Conservation (phyloP, 1,140 invertebrate genomes). For the Drosophila triauraria region DNA sequence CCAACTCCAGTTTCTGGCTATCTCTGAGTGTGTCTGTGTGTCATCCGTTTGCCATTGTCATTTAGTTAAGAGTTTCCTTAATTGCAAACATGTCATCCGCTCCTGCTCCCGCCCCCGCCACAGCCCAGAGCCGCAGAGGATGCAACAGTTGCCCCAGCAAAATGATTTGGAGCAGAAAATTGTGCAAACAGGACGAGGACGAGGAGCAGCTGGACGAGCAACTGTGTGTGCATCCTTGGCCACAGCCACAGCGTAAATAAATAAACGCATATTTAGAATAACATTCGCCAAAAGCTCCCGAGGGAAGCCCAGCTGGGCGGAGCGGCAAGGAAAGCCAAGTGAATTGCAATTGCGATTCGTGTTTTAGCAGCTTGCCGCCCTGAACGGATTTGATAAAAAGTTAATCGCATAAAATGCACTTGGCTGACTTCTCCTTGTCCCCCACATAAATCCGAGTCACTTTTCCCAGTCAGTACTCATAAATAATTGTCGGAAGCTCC, state of each 20-base stretch:
- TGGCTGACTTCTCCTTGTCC: slow-evolving; percentile 27
- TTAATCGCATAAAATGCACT: slow-evolving; percentile 57
- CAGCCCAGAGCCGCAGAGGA: slow-evolving; percentile 19
- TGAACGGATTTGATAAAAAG: slow-evolving; percentile 55
- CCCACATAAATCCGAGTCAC: slow-evolving; percentile 43
- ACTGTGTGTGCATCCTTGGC: slow-evolving; percentile 45
- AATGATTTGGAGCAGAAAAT: slow-evolving; percentile 67
- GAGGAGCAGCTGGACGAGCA: slow-evolving; percentile 36
- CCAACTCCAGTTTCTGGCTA: slow-evolving; percentile 12
- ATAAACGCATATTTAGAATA: slow-evolving; percentile 73
- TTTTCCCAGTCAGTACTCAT: slow-evolving; percentile 33
- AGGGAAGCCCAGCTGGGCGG: slow-evolving; percentile 1
- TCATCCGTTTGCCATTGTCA: slow-evolving; percentile 62
- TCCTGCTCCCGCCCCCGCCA: slow-evolving; percentile 13
- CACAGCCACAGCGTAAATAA: slow-evolving; percentile 63
- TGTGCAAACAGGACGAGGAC: slow-evolving; percentile 50
- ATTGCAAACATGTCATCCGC: slow-evolving; percentile 58
- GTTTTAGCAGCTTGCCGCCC: slow-evolving; percentile 31
- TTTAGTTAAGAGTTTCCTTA: slow-evolving; percentile 68
- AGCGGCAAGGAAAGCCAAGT: slow-evolving; percentile 16
- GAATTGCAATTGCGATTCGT: slow-evolving; percentile 37
- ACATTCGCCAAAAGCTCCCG: slow-evolving; percentile 53
- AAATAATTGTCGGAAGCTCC: slow-evolving; percentile 59
- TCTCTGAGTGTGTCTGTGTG: slow-evolving; percentile 26
- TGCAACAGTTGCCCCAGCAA: slow-evolving; percentile 60